Percentiles rank a stretch among this genome's conserved stretches.
phyloP scores from a whole-genome alignment of 2,888 invertebrate genomes.

The Brachyopa scutellaris region DNA sequence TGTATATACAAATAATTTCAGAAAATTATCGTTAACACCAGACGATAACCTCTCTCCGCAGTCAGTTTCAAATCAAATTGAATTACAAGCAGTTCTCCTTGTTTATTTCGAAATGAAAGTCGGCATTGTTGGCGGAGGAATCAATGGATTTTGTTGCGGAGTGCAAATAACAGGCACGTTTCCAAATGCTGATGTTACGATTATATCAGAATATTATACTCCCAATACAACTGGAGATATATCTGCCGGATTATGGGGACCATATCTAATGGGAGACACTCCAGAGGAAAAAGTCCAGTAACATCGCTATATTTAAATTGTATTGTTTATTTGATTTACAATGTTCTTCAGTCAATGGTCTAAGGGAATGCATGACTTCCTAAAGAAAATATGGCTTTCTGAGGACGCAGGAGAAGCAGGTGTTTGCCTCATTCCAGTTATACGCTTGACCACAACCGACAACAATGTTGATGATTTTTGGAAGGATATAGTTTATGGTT shows the following conservation, averaged over 20 bases:
- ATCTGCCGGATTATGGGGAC: slow-evolving; percentile 90
- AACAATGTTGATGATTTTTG: slow-evolving; percentile 79
- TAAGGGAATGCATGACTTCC: slow-evolving; percentile 84
- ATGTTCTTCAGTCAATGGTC: slow-evolving; percentile 85
- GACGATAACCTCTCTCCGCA: no score
- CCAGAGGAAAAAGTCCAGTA: slow-evolving; percentile 83
- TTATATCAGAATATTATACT: slow-evolving; percentile 86
- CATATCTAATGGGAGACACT: slow-evolving; percentile 85
- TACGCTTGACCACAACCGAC: slow-evolving; percentile 79
- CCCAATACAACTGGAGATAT: slow-evolving; percentile 90
- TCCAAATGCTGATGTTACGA: slow-evolving; percentile 84
- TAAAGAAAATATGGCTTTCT: slow-evolving; percentile 85
- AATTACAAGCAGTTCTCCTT: no score
- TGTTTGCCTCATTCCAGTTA: slow-evolving; percentile 82
- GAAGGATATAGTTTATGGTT: slow-evolving; percentile 82
- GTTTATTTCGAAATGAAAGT: slow-evolving; percentile 32
- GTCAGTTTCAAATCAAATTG: no score
- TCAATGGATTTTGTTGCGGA: slow-evolving; percentile 88
- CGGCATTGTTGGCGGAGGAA: slow-evolving; percentile 88
- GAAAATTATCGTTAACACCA: no score
- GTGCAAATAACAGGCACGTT: slow-evolving; percentile 85
- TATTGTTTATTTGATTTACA: not conserved
- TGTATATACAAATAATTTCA: no score
- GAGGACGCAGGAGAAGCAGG: slow-evolving; percentile 83
- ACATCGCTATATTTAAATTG: slow-evolving; percentile 70